Base-by-base conservation (phyloP, 2,888 invertebrate genomes). In the Agrotis segetum region DNA sequence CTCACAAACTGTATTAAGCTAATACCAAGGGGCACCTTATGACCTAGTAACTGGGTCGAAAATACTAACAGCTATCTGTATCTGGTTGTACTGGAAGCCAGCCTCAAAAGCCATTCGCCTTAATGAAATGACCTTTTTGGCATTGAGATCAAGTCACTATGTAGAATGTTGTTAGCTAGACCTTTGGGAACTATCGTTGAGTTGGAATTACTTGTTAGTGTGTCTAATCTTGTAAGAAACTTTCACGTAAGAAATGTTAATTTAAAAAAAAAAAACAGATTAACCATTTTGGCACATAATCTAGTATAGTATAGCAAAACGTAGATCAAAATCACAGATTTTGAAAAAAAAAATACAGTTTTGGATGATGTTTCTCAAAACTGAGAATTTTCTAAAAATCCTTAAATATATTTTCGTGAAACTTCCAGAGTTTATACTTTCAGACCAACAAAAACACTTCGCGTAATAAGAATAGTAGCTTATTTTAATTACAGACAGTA, bases 81-180 rank as follows among this genome's bases (percentile, higher is more conserved):
- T 1, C 40, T 40, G 11, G 40, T 11, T 40, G 11, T 40, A 40
- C 40, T 40, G 40, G 40, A 40, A 40, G 11, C 40, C 40, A 11
- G 11, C 40, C 40, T 40, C 40, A 40, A 11, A 40, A 9, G 11
- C 3, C 2, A 55, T 29, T 64, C 47, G 34, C 73, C 47, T 73
- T 76, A 75, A 78, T 67, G 21, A 40, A 56, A 78, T 74, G 53
- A 68, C 60, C 65, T 77, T 66, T 71, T 60, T 73, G 71, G 68
- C 67, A 65, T 67, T 76, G 55, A 50, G 40, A 59, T 56, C 55
- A 67, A 66, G 70, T 65, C 47, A 64, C 46, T 64, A 3, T 62
- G 49, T 70, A 52, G 53, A 52, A 53, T 69, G 61, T 49, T 80
- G 50, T 55, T 58, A 53, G 50, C 14, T 53, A 19, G 52, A 64